Evolutionary conservation across 2,888 invertebrate genomes (phyloP).

Genomic region (Thymelicus acteon): DNA sequence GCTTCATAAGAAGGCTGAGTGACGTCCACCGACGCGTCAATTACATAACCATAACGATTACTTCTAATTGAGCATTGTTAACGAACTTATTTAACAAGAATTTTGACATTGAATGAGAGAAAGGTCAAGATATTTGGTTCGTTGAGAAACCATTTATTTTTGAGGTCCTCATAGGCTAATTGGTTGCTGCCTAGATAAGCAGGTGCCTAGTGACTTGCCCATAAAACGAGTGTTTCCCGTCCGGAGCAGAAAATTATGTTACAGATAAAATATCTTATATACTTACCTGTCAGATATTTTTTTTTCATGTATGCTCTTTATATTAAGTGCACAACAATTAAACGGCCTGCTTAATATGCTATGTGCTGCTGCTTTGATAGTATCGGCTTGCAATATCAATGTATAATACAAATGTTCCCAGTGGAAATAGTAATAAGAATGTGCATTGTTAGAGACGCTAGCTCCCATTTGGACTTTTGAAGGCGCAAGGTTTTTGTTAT

Average conservation of each 20-base stretch:
- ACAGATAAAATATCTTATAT: no score
- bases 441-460: conserved; percentile 54
- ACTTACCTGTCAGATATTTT: no score
- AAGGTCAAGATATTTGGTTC: not conserved
- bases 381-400: conserved; percentile 26
- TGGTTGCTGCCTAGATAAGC: no score
- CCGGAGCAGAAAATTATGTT: no score
- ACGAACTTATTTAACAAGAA: not conserved
- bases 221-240: no score
- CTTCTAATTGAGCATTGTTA: not conserved
- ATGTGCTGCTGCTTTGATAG: not conserved
- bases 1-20: conserved; percentile 3
- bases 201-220: no score
- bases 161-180: no score
- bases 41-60: not conserved
- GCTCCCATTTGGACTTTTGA: conserved; percentile 58
- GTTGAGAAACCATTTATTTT: no score
- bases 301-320: no score
- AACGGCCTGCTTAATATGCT: conserved; percentile 21
- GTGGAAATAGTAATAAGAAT: conserved; percentile 51
- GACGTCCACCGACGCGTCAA: not conserved
- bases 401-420: conserved; percentile 31
- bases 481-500: conserved; percentile 47
- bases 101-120: not conserved
- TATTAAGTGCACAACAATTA: not conserved